Conservation (phyloP, 2,797 vertebrate species). For the Hemibagrus guttatus region DNA sequence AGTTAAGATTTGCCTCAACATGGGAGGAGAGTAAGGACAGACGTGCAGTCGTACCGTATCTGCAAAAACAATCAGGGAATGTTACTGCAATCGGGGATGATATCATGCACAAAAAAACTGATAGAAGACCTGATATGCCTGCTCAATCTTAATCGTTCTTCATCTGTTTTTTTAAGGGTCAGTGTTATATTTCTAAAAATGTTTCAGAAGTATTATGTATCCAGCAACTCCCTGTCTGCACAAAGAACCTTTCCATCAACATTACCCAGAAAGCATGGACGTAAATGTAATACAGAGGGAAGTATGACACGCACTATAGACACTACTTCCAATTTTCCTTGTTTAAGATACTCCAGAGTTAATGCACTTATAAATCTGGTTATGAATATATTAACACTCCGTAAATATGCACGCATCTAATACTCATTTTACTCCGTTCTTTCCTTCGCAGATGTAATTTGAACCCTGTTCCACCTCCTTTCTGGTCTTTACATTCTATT, state of each 20-base stretch:
- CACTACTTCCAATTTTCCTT: constrained; percentile 19
- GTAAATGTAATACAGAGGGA: neutral
- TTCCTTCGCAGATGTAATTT: constrained; percentile 39
- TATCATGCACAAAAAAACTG: neutral
- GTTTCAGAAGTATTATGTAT: neutral
- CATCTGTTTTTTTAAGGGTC: neutral
- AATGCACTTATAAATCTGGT: constrained; percentile 67
- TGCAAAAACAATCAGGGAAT: neutral
- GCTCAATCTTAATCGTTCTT: neutral
- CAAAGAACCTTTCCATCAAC: neutral
- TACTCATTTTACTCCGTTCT: constrained; percentile 62
- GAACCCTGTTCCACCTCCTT: constrained; percentile 57
- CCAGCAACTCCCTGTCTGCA: neutral
- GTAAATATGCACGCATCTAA: constrained; percentile 68
- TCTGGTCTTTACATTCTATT: constrained; percentile 63
- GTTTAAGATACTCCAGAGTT: neutral
- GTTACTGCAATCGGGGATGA: neutral
- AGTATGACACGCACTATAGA: neutral
- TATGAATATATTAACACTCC: constrained; percentile 64
- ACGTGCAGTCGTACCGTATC: neutral
- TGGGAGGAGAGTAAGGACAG: neutral
- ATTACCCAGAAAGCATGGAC: neutral
- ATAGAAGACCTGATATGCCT: too few relatives aligned
- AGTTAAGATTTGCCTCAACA: neutral
- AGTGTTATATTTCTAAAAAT: neutral